These are phyloP conservation scores for Paedocypris micromegethes DNA, from an alignment of 2,797 vertebrate species.

Conservation along the genomic window DNA sequence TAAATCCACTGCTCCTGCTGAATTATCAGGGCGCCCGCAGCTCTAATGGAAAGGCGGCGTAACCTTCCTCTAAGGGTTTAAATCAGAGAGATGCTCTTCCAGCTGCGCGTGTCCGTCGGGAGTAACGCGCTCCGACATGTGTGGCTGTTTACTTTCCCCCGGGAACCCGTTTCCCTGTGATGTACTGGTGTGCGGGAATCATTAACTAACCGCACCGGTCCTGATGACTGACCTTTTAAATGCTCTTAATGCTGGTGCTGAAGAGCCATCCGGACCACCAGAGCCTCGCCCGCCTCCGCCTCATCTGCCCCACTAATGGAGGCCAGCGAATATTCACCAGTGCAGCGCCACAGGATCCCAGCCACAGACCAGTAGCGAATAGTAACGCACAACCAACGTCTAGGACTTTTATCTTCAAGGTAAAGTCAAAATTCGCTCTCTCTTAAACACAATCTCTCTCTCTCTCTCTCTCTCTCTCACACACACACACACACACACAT, in stretches of 20 bases:
- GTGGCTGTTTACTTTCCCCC: slow-evolving; percentile 25
- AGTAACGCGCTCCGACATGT: slow-evolving; percentile 13
- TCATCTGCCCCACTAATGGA: too few species aligned
- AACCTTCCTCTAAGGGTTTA: slow-evolving; percentile 24
- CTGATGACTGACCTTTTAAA: slow-evolving; percentile 19
- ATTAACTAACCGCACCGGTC: slow-evolving; percentile 12
- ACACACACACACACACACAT: too few species aligned
- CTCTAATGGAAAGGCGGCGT: slow-evolving; percentile 1
- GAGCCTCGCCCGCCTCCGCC: too few species aligned
- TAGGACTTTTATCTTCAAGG: too few species aligned
- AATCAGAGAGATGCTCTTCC: slow-evolving; percentile 6
- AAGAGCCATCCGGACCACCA: slow-evolving; percentile 11
- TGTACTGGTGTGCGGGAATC: slow-evolving; percentile 22
- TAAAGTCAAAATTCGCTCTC: too few species aligned
- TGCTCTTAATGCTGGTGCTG: slow-evolving; percentile 4
- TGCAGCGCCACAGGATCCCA: too few species aligned
- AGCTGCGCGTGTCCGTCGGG: slow-evolving; percentile 8
- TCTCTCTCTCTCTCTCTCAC: too few species aligned
- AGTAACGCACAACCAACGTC: too few species aligned
- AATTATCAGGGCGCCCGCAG: slow-evolving; percentile 10
- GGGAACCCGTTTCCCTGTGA: slow-evolving; percentile 5
- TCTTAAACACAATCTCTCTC: too few species aligned
- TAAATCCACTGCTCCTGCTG: slow-evolving; percentile 10
- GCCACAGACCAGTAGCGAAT: too few species aligned
- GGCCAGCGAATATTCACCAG: too few species aligned